Percentiles rank a stretch among this genome's conserved stretches.
phyloP scores from a whole-genome alignment of 2,888 invertebrate genomes.

The Darwinula stevensoni region DNA sequence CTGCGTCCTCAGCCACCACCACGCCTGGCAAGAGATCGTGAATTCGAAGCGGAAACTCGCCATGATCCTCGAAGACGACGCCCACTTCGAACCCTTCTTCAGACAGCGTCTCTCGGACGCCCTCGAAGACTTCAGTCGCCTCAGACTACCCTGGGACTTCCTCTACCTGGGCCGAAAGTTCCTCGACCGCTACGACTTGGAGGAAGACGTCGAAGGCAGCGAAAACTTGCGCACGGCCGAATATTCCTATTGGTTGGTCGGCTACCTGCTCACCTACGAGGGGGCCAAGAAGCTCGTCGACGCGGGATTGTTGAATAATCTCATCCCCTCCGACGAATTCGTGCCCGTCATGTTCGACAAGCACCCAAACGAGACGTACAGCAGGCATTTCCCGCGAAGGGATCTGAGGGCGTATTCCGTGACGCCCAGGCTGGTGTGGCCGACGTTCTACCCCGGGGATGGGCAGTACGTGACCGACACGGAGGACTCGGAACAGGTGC shows the following conservation, averaged over 20 bases:
- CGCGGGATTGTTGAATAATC: slow-evolving; percentile 43
- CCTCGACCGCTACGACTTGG: slow-evolving; percentile 19
- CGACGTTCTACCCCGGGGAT: slow-evolving; percentile 83
- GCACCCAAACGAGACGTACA: slow-evolving; percentile 70
- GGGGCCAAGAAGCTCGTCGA: slow-evolving; percentile 59
- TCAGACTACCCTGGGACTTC: slow-evolving; percentile 47
- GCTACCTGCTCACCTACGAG: slow-evolving; percentile 43
- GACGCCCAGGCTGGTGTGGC: slow-evolving; percentile 56
- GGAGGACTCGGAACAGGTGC: slow-evolving; percentile 37
- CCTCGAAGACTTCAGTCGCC: slow-evolving; percentile 28
- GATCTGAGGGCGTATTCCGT: slow-evolving; percentile 57
- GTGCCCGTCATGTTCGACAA: slow-evolving; percentile 77
- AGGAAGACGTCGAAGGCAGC: slow-evolving; percentile 33
- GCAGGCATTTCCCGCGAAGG: slow-evolving; percentile 35
- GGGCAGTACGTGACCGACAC: slow-evolving; percentile 79
- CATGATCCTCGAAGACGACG: slow-evolving; percentile 75
- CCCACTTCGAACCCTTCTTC: slow-evolving; percentile 70
- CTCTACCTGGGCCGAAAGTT: slow-evolving; percentile 89
- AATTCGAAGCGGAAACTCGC: too few relatives aligned
- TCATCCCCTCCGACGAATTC: slow-evolving; percentile 89
- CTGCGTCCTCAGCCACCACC: slow-evolving; percentile 83
- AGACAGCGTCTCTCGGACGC: slow-evolving; percentile 28
- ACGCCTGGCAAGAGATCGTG: slow-evolving; percentile 48
- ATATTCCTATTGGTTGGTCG: slow-evolving; percentile 96
- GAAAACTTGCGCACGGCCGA: slow-evolving; percentile 37